Percentiles rank a stretch among this genome's conserved stretches.
Conservation (phyloP, 2,113 vertebrate genomes). For the Periophthalmus modestus region DNA sequence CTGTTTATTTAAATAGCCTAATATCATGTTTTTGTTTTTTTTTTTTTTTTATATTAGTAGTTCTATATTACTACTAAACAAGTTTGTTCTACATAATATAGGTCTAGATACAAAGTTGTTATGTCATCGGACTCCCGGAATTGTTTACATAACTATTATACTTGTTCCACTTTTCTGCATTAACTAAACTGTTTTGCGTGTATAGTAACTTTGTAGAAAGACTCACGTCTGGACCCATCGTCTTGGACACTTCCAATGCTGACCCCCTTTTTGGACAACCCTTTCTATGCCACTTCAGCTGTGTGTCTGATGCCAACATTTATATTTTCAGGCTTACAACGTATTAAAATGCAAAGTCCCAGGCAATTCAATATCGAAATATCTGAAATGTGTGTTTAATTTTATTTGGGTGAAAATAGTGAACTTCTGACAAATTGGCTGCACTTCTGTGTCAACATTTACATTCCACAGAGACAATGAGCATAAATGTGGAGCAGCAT, state of each 20-base stretch:
- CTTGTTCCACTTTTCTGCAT: no score
- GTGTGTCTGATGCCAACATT: neutral
- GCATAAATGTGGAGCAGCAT: slow-evolving; percentile 55
- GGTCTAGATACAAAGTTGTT: no score
- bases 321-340: no score
- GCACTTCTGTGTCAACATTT: slow-evolving; percentile 63
- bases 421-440: slow-evolving; percentile 58
- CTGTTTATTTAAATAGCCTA: no score
- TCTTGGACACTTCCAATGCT: neutral
- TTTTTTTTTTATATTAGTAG: no score
- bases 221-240: neutral
- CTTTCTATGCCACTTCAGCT: neutral
- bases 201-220: no score
- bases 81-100: neutral
- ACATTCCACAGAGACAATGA: slow-evolving; percentile 65
- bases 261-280: neutral
- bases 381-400: neutral
- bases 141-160: no score
- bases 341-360: neutral
- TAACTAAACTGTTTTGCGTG: no score
- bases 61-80: neutral
- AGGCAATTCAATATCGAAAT: neutral
- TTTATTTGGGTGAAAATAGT: slow-evolving; percentile 45
- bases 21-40: no score
- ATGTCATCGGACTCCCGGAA: no score